A percentile compares a stretch with the other conserved stretches of the same genome.
Conservation (phyloP, 1,140 invertebrate species). For the Drosophila setifemur region DNA sequence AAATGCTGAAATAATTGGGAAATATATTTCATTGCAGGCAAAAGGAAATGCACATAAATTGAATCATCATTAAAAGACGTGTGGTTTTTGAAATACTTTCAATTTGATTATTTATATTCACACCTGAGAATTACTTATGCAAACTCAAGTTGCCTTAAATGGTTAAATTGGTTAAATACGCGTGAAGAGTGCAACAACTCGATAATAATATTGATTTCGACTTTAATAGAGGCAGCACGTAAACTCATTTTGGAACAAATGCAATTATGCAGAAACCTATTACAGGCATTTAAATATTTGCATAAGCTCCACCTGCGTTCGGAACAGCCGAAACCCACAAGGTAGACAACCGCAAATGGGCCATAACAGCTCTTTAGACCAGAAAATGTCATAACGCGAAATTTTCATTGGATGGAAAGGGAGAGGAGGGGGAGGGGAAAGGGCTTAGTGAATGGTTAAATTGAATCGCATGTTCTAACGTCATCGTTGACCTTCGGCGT, state of each 20-base stretch:
- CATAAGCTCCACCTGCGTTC: neutral
- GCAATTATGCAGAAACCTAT: neutral
- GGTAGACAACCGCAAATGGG: neutral
- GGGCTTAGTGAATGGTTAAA: neutral
- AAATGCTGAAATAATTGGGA: too few species aligned
- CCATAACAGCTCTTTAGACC: neutral
- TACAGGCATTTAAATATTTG: neutral
- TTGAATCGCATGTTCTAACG: neutral
- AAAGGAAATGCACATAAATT: too few species aligned
- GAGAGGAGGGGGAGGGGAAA: neutral
- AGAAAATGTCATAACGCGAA: constrained; percentile 1
- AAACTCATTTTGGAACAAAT: neutral
- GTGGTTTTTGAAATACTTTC: too few species aligned
- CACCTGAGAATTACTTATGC: too few species aligned
- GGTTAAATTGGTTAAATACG: too few species aligned
- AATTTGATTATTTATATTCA: too few species aligned
- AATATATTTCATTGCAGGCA: too few species aligned
- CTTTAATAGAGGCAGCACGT: too few species aligned
- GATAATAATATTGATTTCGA: too few species aligned
- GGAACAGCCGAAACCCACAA: neutral
- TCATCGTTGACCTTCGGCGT: constrained; percentile 23
- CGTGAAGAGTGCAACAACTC: too few species aligned
- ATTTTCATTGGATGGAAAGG: neutral
- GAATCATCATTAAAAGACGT: too few species aligned
- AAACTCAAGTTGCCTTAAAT: too few species aligned